Evolutionary conservation across 2,888 invertebrate species (phyloP).

Genomic region (Amblyteles armatorius): DNA sequence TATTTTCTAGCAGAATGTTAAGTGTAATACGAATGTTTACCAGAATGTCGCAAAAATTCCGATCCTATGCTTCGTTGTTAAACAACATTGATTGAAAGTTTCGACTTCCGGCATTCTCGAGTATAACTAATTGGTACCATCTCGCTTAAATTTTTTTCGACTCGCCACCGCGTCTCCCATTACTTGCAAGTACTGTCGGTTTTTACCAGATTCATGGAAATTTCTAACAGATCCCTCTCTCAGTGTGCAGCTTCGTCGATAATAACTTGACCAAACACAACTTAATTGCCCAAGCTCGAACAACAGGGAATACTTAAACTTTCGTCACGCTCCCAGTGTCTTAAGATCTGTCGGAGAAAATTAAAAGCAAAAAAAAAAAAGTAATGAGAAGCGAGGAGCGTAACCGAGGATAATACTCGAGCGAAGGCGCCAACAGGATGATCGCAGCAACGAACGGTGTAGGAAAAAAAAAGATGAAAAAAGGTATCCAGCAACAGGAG

Average conservation of each 20-base stretch:
- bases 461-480: slow-evolving; percentile 15
- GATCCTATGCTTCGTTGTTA: too few species aligned
- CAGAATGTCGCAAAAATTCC: too few species aligned
- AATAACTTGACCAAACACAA: slow-evolving; percentile 40
- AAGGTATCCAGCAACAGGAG: slow-evolving; percentile 44
- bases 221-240: too few species aligned
- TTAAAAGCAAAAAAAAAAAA: slow-evolving; percentile 16
- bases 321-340: slow-evolving; percentile 52
- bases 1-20: too few species aligned
- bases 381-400: background rate
- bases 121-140: too few species aligned
- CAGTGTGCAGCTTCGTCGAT: slow-evolving; percentile 19
- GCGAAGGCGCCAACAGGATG: slow-evolving; percentile 60
- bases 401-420: slow-evolving; percentile 47
- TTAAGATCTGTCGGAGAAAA: slow-evolving; percentile 17
- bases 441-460: slow-evolving; percentile 26
- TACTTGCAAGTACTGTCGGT: too few species aligned
- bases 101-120: too few species aligned
- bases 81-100: too few species aligned
- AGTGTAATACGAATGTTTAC: too few species aligned
- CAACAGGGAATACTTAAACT: slow-evolving; percentile 43
- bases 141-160: too few species aligned
- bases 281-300: slow-evolving; percentile 12
- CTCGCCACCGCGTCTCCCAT: too few species aligned
- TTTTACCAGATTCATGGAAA: too few species aligned